These are phyloP conservation scores for Erannis defoliaria DNA, from an alignment of 2,888 invertebrate genomes.

Conservation along the genomic window DNA sequence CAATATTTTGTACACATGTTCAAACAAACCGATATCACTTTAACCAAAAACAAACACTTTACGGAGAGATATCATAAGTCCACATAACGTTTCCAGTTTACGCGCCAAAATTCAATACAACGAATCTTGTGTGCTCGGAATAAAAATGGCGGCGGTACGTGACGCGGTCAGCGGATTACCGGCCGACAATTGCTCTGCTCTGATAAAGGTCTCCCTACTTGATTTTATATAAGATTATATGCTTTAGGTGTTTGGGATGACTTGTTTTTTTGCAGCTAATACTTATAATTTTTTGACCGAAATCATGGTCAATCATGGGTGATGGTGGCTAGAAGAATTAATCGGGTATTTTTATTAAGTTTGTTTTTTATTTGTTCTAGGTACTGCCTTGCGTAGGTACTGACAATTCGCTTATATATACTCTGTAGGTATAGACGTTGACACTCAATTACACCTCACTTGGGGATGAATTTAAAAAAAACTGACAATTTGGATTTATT, in stretches of 20 bases:
- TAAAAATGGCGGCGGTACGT: conserved; percentile 31
- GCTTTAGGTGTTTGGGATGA: conserved; percentile 3
- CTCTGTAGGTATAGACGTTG: too few species aligned
- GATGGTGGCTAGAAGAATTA: too few species aligned
- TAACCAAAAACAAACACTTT: conserved; percentile 30
- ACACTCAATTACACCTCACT: too few species aligned
- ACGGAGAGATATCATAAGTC: conserved; percentile 33
- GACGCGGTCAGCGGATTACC: conserved; percentile 33
- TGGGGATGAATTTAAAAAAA: too few species aligned
- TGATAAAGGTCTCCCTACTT: conserved; percentile 30
- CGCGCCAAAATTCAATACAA: conserved; percentile 37
- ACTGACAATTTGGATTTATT: too few species aligned
- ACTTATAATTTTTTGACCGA: background rate
- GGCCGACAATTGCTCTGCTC: conserved; percentile 32
- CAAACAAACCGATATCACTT: conserved; percentile 16
- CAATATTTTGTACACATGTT: background rate
- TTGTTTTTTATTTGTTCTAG: too few species aligned
- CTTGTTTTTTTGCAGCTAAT: background rate
- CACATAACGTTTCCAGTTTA: conserved; percentile 33
- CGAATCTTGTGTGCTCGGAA: conserved; percentile 31
- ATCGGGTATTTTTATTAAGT: too few species aligned
- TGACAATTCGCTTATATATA: too few species aligned
- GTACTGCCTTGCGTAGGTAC: too few species aligned
- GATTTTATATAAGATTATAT: conserved; percentile 33
- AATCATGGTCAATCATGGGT: too few species aligned